Conservation (phyloP, 2,888 invertebrate genomes). For the Muschampia plurimacula region DNA sequence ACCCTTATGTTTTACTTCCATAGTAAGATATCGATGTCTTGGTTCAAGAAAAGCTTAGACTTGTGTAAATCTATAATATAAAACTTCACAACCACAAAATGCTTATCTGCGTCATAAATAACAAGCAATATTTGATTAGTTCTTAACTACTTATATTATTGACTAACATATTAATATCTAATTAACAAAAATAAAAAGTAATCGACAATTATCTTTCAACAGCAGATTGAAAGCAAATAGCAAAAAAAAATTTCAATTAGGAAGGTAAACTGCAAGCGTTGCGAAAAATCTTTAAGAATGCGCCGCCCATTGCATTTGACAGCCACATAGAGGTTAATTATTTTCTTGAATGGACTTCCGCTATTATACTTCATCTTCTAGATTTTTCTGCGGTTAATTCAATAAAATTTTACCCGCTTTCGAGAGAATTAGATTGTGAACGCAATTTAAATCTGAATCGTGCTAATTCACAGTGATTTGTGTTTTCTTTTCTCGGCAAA, state of each 20-base stretch:
- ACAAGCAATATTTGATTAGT: too few relatives aligned
- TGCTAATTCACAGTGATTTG: slow-evolving; percentile 27
- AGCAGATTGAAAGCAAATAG: neutral
- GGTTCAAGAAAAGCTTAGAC: too few relatives aligned
- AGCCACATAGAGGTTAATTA: slow-evolving; percentile 61
- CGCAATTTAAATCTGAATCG: slow-evolving; percentile 32
- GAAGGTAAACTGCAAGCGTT: slow-evolving; percentile 18
- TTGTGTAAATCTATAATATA: too few relatives aligned
- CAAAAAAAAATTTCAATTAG: neutral
- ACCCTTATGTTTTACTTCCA: neutral
- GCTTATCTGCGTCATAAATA: too few relatives aligned
- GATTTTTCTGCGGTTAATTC: slow-evolving; percentile 17
- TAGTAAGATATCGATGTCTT: neutral
- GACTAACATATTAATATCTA: too few relatives aligned
- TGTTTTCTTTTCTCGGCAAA: slow-evolving; percentile 18
- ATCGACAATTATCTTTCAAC: neutral
- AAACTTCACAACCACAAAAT: too few relatives aligned
- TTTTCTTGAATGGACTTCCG: slow-evolving; percentile 58
- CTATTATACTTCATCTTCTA: slow-evolving; percentile 31
- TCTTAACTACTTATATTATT: too few relatives aligned
- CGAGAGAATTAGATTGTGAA: slow-evolving; percentile 18
- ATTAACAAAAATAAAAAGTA: neutral
- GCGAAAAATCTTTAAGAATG: slow-evolving; percentile 17
- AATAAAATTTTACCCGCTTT: slow-evolving; percentile 20
- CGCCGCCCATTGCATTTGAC: slow-evolving; percentile 61